Evolutionary conservation across 2,797 vertebrate genomes (phyloP).

Genomic region (Steatocranus sp.): DNA sequence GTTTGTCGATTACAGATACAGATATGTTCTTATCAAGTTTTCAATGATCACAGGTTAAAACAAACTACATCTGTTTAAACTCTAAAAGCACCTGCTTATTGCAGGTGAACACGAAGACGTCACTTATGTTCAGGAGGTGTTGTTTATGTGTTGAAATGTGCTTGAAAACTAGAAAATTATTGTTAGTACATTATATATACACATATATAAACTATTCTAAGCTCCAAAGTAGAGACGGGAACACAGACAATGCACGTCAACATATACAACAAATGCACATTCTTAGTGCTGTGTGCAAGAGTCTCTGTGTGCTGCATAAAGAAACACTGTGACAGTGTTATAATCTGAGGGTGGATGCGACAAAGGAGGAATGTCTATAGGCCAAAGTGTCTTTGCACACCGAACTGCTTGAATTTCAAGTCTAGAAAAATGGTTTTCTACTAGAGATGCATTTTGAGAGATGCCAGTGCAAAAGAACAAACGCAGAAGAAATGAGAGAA

Average conservation of each 20-base stretch:
- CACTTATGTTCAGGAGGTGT: neutral
- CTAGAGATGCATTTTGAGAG: neutral
- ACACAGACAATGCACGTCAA: neutral
- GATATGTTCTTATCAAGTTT: neutral
- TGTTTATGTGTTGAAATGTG: neutral
- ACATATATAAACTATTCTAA: neutral
- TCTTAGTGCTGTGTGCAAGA: too few species aligned
- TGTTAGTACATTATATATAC: neutral
- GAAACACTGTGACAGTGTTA: too few species aligned
- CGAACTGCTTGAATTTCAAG: neutral
- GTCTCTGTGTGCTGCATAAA: too few species aligned
- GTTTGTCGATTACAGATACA: neutral
- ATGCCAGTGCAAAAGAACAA: neutral
- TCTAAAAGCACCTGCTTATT: neutral
- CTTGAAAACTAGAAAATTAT: neutral
- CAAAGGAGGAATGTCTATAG: neutral
- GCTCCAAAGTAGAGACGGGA: neutral
- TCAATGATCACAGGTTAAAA: neutral
- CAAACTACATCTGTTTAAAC: neutral
- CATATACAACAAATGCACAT: neutral
- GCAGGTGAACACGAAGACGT: neutral
- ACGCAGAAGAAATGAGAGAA: slow-evolving; percentile 45
- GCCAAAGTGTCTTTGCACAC: neutral
- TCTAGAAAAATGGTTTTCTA: slow-evolving; percentile 8
- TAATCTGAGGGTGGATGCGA: neutral